These are phyloP conservation scores for Lanius ludovicianus DNA, from an alignment of 2,113 vertebrate genomes.

Conservation along the genomic window DNA sequence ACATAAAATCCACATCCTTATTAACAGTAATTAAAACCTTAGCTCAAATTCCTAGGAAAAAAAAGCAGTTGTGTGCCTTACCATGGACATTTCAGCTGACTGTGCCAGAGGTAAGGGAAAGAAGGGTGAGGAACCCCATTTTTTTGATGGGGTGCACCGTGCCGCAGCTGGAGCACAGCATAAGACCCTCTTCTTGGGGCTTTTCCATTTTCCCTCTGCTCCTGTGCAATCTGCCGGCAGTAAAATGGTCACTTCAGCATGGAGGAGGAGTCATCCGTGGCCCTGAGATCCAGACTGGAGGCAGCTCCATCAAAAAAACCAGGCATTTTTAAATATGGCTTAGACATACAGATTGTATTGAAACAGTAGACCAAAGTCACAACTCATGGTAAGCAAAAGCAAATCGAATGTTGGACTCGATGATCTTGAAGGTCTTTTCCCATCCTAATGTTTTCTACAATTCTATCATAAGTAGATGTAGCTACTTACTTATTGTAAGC, in stretches of 20 bases:
- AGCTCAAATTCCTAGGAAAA: background rate
- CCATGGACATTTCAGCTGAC: background rate
- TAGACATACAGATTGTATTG: background rate
- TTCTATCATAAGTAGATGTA: background rate
- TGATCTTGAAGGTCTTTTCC: background rate
- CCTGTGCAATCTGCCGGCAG: background rate
- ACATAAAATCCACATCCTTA: background rate
- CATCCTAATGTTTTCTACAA: background rate
- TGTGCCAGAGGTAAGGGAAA: background rate
- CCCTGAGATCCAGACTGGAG: background rate
- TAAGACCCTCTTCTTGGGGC: fast-evolving
- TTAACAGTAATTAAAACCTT: background rate
- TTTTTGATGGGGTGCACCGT: background rate
- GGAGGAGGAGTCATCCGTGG: background rate
- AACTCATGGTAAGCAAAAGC: background rate
- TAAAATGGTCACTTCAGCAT: background rate
- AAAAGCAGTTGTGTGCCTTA: background rate
- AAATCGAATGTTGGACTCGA: background rate
- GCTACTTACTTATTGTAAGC: background rate
- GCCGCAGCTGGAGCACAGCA: background rate
- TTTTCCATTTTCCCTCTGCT: background rate
- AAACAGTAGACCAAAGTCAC: background rate
- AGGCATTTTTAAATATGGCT: background rate
- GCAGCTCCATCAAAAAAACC: background rate
- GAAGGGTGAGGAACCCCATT: background rate